These are phyloP conservation scores for Trissoscelio sp. DNA, from an alignment of 2,888 invertebrate species.

Conservation along the genomic window DNA sequence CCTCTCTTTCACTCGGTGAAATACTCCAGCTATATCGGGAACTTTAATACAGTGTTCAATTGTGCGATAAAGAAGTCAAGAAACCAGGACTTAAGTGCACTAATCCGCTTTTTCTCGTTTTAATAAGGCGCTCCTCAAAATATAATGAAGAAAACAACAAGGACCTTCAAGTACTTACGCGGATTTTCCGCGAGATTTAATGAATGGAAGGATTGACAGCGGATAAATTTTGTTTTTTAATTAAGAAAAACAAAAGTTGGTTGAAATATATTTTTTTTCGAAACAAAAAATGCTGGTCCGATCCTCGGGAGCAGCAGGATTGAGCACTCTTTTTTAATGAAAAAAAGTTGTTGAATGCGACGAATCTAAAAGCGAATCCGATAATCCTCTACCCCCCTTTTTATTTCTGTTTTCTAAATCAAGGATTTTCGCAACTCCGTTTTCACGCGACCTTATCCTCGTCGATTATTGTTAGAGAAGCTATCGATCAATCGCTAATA, in stretches of 20 bases:
- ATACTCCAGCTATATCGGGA: conserved; percentile 1
- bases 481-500: conserved; percentile 67
- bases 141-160: conserved; percentile 29
- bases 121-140: conserved; percentile 28
- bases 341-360: not conserved
- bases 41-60: conserved; percentile 30
- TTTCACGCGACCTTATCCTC: conserved; percentile 46
- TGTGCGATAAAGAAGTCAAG: conserved; percentile 31
- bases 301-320: too few relatives aligned
- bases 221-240: not conserved
- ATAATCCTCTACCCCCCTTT: conserved; percentile 1
- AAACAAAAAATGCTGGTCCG: too few relatives aligned
- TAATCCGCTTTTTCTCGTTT: conserved; percentile 45
- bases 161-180: conserved; percentile 5
- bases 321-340: not conserved
- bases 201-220: not conserved
- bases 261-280: not conserved
- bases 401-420: conserved; percentile 40
- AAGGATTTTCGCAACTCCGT: conserved; percentile 45
- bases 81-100: conserved; percentile 36
- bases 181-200: not conserved
- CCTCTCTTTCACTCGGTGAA: conserved; percentile 15
- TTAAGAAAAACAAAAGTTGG: not conserved
- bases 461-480: conserved; percentile 55
- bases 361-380: conserved; percentile 9